Conservation (phyloP, 2,797 vertebrate species). For the Danio tinwini region DNA sequence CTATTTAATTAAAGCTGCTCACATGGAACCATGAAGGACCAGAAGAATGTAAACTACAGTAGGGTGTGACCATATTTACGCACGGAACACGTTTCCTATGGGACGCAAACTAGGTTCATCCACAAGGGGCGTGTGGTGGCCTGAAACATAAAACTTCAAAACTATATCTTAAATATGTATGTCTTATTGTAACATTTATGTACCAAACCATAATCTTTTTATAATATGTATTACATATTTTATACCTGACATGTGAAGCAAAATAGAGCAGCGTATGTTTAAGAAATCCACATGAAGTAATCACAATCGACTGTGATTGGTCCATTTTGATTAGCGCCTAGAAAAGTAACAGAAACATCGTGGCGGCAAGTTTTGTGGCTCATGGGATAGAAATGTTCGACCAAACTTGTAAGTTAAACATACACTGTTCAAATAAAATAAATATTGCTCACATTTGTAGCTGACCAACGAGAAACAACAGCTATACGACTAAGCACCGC, state of each 20-base stretch:
- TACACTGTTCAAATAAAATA: not conserved
- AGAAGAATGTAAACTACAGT: not conserved
- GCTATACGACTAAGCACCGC: not conserved
- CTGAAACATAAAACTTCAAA: not conserved
- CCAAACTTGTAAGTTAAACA: not conserved
- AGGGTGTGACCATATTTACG: constrained; percentile 21
- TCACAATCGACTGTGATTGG: constrained; percentile 3
- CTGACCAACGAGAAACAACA: not conserved
- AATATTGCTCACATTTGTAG: not conserved
- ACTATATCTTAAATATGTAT: not conserved
- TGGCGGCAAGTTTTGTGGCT: not conserved
- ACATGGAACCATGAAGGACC: not conserved
- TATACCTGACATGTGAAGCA: not conserved
- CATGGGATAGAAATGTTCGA: too few relatives aligned
- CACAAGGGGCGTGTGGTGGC: constrained; percentile 1
- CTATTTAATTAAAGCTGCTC: not conserved
- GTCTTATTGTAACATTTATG: not conserved
- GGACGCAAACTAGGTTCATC: too few relatives aligned
- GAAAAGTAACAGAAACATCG: not conserved
- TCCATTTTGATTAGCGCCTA: not conserved
- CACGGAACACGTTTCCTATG: not conserved
- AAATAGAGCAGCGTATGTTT: not conserved
- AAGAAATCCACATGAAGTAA: not conserved
- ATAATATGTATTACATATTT: not conserved
- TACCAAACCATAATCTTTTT: not conserved